Evolutionary conservation across 2,113 vertebrate species (phyloP), one percentile per base, ranked within the genome.

Genomic region (Caloenas nicobarica): DNA sequence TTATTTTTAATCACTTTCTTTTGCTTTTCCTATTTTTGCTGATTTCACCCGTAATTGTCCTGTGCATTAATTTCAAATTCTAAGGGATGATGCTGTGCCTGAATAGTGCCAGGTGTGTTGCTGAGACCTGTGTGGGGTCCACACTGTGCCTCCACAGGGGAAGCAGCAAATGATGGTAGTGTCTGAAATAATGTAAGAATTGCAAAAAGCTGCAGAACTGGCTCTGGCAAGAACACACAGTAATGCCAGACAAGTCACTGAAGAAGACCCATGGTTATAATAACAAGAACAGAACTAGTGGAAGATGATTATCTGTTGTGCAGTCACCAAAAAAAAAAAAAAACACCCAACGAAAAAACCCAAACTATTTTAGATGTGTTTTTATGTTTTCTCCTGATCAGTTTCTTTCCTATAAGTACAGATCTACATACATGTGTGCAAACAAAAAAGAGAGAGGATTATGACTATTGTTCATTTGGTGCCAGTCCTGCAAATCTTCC

Each of bases 391-490:
- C 5, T 77, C 38, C 16, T 65, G 16, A 9, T 58, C 25, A 31
- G 22, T 11, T 57, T 36, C 10, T 70, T 86, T 38, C 12, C 33
- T 77, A 1, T n/a, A 25, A 9, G 44, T 10, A 5, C 11, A 14
- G 15, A 34, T 86, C 12, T 44, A 25, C 44, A 38, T 7, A 6
- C 29, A 61, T 0, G 0, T 10, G 50, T 81, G 60, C 36, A 62
- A 90, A 86, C 0, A 0, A 44, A 70, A 28, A 69, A 65, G 17
- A 91, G 22, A 56, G 24, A 78, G 56, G 51, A 78, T 90, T 90
- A 91, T 64, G 79, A 66, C 80, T 78, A 13, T 91, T 83, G 54
- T 79, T 92, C 82, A 48, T 90, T 93, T 74, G 54, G 18, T 74
- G 42, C 68, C 60, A 70, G 68, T 56, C 82, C 85, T 88, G 76